Percentiles rank a stretch among this genome's conserved stretches.
phyloP scores from a whole-genome alignment of 2,797 vertebrate species.

The Tokudaia muenninki region DNA sequence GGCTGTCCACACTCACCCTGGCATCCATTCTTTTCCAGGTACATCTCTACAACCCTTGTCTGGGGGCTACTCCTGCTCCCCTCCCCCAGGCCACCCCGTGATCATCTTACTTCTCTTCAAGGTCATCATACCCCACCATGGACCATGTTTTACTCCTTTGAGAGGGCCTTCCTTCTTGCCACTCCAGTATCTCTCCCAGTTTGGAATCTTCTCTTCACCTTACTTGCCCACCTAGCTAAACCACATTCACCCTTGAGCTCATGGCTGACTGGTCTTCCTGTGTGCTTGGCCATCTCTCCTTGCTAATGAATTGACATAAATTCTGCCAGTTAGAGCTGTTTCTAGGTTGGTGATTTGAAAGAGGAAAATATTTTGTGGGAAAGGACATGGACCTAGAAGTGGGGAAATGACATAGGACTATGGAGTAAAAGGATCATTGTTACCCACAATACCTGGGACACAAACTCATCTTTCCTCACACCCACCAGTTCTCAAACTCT shows the following conservation, averaged over 20 bases:
- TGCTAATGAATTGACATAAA: no score
- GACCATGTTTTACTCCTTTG: background rate
- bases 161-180: no score
- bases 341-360: background rate
- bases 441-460: background rate
- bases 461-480: background rate
- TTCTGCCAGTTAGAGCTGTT: background rate
- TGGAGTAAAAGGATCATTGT: background rate
- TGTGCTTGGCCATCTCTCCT: background rate
- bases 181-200: background rate
- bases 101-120: background rate
- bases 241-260: background rate
- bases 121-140: background rate
- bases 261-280: background rate
- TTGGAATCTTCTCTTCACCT: background rate
- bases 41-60: background rate
- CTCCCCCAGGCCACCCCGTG: background rate
- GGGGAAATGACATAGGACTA: background rate
- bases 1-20: background rate
- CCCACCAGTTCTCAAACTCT: background rate
- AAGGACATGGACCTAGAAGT: background rate
- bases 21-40: background rate
- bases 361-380: background rate
- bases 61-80: background rate
- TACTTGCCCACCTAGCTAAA: background rate